These are phyloP conservation scores for Euphonia xanthogaster DNA, from an alignment of 2,797 vertebrate species.

Conservation along the genomic window DNA sequence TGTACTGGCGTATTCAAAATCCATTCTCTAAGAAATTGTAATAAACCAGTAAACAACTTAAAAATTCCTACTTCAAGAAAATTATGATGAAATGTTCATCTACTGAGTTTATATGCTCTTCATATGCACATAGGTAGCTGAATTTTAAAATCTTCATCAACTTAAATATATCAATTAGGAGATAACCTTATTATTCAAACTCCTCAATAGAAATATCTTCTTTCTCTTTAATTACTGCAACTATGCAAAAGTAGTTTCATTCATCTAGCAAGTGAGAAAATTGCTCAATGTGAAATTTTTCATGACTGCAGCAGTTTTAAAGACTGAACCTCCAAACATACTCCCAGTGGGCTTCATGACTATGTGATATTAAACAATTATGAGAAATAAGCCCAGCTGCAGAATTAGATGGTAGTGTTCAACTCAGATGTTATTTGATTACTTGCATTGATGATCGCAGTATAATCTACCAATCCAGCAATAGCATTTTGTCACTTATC, in stretches of 20 bases:
- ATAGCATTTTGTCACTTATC: background rate
- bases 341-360: background rate
- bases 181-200: slow-evolving; percentile 12
- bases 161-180: background rate
- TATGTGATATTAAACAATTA: background rate
- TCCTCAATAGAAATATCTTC: background rate
- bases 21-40: background rate
- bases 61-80: background rate
- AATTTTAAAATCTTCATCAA: background rate
- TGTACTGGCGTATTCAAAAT: background rate
- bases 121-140: background rate
- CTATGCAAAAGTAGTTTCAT: background rate
- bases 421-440: background rate
- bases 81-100: background rate
- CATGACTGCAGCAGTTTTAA: background rate
- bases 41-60: background rate
- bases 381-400: background rate
- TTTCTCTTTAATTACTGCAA: background rate
- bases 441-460: background rate
- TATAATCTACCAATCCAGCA: background rate
- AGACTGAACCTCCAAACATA: background rate
- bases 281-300: background rate
- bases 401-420: background rate
- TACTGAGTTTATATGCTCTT: background rate
- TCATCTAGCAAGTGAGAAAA: background rate